Evolutionary conservation across 2,888 invertebrate genomes (phyloP).

Genomic region (Schrankia costaestrigalis): DNA sequence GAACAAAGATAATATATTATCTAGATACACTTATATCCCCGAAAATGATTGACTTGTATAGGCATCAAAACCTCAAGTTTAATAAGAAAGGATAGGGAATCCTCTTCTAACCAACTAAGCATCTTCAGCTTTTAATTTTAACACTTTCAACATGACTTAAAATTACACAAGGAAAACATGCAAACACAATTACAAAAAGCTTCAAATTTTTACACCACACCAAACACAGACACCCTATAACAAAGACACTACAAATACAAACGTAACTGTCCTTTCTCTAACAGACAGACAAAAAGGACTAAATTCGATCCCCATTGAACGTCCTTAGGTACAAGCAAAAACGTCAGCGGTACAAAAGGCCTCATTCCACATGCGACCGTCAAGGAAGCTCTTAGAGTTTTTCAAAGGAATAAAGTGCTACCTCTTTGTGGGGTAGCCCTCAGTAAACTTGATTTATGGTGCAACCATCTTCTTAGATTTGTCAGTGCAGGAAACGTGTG

Average conservation of each 20-base stretch:
- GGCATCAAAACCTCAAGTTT: too few relatives aligned
- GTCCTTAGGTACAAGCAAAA: slow-evolving; percentile 35
- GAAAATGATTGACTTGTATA: too few relatives aligned
- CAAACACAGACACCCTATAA: too few relatives aligned
- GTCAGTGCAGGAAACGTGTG: slow-evolving; percentile 30
- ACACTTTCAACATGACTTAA: too few relatives aligned
- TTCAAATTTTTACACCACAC: slow-evolving; percentile 1
- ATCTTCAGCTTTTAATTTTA: too few relatives aligned
- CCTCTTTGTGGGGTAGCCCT: slow-evolving; percentile 40
- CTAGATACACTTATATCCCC: too few relatives aligned
- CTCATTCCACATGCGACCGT: slow-evolving; percentile 49
- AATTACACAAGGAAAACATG: too few relatives aligned
- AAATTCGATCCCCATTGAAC: slow-evolving; percentile 34
- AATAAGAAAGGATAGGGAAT: too few relatives aligned
- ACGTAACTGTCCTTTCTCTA: slow-evolving; percentile 10
- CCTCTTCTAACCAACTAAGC: too few relatives aligned
- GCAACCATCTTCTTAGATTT: slow-evolving; percentile 51
- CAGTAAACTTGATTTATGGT: slow-evolving; percentile 61
- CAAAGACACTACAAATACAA: slow-evolving; percentile 5
- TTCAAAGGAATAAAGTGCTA: slow-evolving; percentile 55
- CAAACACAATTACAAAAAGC: slow-evolving; percentile 1
- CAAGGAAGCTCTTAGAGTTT: slow-evolving; percentile 56
- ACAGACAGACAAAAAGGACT: slow-evolving; percentile 16
- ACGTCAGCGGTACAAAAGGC: slow-evolving; percentile 50
- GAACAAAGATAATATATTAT: too few relatives aligned